Conservation (phyloP, 2,113 vertebrate genomes). For the Dendropsophus ebraccatus region DNA sequence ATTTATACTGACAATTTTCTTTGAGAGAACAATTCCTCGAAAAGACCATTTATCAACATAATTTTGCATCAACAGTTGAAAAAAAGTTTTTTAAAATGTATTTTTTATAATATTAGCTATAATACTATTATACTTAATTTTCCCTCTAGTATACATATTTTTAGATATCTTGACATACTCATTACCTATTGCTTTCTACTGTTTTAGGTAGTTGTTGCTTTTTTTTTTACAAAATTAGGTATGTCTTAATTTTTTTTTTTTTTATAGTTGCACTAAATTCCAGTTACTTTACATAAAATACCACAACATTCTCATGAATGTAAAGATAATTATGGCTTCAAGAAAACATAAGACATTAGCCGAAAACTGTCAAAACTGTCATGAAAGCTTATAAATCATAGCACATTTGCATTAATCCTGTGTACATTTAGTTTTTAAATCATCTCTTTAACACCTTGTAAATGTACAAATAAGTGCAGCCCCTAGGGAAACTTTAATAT, state of each 20-base stretch:
- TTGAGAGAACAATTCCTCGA: too few relatives aligned
- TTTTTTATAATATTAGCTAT: too few relatives aligned
- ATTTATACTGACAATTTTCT: too few relatives aligned
- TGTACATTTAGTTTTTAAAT: slow-evolving; percentile 79
- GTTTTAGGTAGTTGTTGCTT: not conserved
- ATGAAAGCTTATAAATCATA: slow-evolving; percentile 89
- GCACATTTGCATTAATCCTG: slow-evolving; percentile 76
- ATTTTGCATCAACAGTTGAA: too few relatives aligned
- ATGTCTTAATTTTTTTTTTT: not conserved
- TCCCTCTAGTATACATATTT: too few relatives aligned
- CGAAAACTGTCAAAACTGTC: slow-evolving; percentile 86
- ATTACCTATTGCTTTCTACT: not conserved
- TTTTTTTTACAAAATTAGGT: not conserved
- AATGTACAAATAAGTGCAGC: slow-evolving; percentile 80
- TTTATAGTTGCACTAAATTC: slow-evolving; percentile 50
- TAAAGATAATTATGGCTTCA: slow-evolving; percentile 91
- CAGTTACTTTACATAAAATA: slow-evolving; percentile 78
- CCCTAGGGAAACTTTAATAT: slow-evolving; percentile 85
- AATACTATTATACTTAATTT: too few relatives aligned
- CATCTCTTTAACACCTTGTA: slow-evolving; percentile 83
- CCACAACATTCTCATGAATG: slow-evolving; percentile 83
- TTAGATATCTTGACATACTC: too few relatives aligned
- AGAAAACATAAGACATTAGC: slow-evolving; percentile 80
- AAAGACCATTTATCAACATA: too few relatives aligned
- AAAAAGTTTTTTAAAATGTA: too few relatives aligned